Percentiles rank a stretch among this genome's conserved stretches.
phyloP scores from a whole-genome alignment of 2,797 vertebrate species.

The Centroberyx gerrardi region DNA sequence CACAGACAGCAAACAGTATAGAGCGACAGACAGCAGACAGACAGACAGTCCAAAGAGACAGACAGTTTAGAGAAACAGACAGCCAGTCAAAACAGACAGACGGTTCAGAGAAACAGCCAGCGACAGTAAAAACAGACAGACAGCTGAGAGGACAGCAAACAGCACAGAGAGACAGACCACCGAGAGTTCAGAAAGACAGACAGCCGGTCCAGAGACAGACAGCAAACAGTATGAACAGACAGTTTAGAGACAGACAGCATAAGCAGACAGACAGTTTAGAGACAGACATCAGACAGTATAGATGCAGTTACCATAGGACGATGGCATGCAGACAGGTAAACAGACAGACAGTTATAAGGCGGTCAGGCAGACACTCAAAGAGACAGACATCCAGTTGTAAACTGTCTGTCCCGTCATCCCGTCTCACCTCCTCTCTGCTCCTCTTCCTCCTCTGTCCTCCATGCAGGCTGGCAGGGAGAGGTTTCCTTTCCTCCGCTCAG shows the following conservation, averaged over 20 bases:
- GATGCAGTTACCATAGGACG: too few species aligned
- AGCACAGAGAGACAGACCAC: conserved; percentile 28
- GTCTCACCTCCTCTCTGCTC: conserved; percentile 73
- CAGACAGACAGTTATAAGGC: conserved; percentile 8
- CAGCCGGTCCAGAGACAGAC: not conserved
- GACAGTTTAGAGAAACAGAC: not conserved
- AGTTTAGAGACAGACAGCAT: not conserved
- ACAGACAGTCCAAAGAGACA: conserved; percentile 13
- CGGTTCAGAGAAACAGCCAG: conserved; percentile 19
- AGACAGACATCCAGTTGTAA: conserved; percentile 25
- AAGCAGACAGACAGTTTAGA: not conserved
- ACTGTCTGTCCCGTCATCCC: not conserved
- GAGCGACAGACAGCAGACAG: conserved; percentile 16
- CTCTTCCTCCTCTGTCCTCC: conserved; percentile 73
- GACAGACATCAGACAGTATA: not conserved
- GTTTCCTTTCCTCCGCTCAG: conserved; percentile 81
- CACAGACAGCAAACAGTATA: not conserved
- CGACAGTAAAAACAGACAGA: conserved; percentile 11
- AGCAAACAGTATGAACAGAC: not conserved
- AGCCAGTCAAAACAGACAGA: conserved; percentile 14
- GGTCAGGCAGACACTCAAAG: conserved; percentile 25
- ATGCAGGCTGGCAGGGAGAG: conserved; percentile 79
- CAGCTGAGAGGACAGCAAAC: not conserved
- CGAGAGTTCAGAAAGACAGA: conserved; percentile 1
- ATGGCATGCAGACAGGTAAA: not conserved